Evolutionary conservation across 2,113 vertebrate genomes (phyloP).

Genomic region (Serilophus lunatus): DNA sequence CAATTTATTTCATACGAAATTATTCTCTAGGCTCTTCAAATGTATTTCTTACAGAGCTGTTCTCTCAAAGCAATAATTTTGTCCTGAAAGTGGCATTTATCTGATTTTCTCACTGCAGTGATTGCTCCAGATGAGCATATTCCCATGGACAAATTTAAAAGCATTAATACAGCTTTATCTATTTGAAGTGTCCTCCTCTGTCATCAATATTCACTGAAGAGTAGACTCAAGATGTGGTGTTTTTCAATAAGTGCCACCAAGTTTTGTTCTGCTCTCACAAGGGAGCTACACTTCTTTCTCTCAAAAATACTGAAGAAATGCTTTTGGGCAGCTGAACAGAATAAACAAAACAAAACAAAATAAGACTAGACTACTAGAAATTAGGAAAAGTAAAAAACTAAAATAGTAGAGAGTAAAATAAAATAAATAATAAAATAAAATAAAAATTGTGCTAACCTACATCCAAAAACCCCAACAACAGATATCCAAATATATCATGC

Average conservation of each 20-base stretch:
- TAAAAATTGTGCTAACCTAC: neutral
- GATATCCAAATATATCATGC: neutral
- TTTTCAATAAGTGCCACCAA: conserved; percentile 12
- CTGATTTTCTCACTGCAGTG: conserved; percentile 54
- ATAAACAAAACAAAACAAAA: neutral
- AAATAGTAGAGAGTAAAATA: neutral
- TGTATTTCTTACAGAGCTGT: conserved; percentile 35
- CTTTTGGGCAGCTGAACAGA: neutral
- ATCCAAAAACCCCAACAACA: neutral
- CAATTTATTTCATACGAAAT: conserved; percentile 58
- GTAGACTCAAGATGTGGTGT: neutral
- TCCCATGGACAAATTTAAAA: conserved; percentile 66
- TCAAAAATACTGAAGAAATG: neutral
- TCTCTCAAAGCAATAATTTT: conserved; percentile 63
- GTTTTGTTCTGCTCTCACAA: conserved; percentile 24
- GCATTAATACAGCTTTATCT: conserved; percentile 51
- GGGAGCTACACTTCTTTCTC: neutral
- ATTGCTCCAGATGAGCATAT: conserved; percentile 45
- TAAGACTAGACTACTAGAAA: neutral
- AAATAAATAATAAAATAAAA: neutral
- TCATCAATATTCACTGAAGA: neutral
- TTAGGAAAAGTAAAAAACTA: neutral
- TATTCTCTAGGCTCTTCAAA: conserved; percentile 53
- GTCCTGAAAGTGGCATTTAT: conserved; percentile 58
- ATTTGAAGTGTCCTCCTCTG: conserved; percentile 55